These are phyloP conservation scores for Julus scandinavius DNA, from an alignment of 2,888 invertebrate species.

Conservation along the genomic window DNA sequence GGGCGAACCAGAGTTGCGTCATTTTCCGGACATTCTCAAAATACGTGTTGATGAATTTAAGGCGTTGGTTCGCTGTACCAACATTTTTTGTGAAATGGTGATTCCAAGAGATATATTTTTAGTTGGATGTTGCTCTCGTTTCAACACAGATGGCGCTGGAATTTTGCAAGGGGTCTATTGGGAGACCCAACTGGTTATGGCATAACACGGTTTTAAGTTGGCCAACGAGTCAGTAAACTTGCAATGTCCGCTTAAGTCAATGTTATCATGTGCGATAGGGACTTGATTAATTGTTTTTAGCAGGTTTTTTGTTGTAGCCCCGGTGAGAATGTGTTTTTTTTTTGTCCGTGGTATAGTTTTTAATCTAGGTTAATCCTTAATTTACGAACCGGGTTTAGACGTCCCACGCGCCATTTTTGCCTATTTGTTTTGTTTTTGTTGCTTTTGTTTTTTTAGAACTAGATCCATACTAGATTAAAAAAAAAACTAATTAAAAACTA, in stretches of 20 bases:
- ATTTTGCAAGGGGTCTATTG: not conserved
- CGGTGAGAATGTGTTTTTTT: not conserved
- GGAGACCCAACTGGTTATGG: not conserved
- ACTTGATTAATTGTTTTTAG: not conserved
- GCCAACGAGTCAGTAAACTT: not conserved
- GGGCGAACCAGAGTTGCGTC: too few relatives aligned
- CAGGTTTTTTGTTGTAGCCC: not conserved
- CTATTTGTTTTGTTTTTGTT: not conserved
- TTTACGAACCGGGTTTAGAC: conserved; percentile 4
- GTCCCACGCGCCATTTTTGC: conserved; percentile 7
- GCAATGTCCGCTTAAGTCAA: not conserved
- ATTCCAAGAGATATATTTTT: too few relatives aligned
- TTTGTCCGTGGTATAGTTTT: not conserved
- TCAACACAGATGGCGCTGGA: too few relatives aligned
- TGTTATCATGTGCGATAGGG: not conserved
- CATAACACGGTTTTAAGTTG: not conserved
- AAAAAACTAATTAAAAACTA: not conserved
- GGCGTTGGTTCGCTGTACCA: too few relatives aligned
- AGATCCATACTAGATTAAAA: conserved; percentile 10
- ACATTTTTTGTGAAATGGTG: too few relatives aligned
- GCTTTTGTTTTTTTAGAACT: not conserved
- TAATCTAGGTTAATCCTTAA: conserved; percentile 27
- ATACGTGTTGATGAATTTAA: too few relatives aligned
- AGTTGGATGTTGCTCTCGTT: too few relatives aligned
- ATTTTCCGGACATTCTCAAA: too few relatives aligned